Evolutionary conservation across 2,797 vertebrate species (phyloP).

Genomic region (Pseudocheirus occidentalis): DNA sequence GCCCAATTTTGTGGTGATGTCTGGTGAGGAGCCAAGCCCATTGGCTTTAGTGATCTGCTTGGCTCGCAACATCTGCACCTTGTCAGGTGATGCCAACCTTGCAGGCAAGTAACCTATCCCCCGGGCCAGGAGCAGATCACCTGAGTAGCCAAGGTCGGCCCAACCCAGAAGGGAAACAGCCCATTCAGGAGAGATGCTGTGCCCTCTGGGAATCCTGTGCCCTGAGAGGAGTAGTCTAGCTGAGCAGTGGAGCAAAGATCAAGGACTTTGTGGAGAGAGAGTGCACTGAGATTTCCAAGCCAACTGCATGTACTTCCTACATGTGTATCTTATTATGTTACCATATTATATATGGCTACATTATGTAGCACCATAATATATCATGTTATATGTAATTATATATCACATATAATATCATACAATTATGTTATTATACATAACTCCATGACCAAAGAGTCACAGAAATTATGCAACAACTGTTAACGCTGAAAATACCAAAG

Average conservation of each 20-base stretch:
- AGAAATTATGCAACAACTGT: background rate
- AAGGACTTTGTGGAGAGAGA: background rate
- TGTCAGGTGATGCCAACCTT: background rate
- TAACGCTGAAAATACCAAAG: background rate
- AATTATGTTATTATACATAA: too few relatives aligned
- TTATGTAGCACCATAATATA: background rate
- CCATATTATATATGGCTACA: background rate
- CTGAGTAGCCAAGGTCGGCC: background rate
- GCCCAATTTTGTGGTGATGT: background rate
- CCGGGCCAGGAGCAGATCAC: background rate
- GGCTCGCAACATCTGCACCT: background rate
- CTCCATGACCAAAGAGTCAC: background rate
- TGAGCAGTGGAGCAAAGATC: background rate
- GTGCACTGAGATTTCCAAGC: background rate
- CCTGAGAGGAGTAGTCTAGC: background rate
- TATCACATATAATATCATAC: too few relatives aligned
- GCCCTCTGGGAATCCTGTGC: background rate
- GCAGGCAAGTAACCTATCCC: background rate
- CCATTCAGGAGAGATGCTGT: background rate
- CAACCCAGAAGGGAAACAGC: background rate
- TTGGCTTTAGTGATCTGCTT: background rate
- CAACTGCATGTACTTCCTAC: background rate
- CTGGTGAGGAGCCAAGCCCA: background rate
- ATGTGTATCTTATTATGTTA: background rate
- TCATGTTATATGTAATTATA: too few relatives aligned